phyloP scores from a whole-genome alignment of 2,888 invertebrate genomes.

The Alitta virens region DNA sequence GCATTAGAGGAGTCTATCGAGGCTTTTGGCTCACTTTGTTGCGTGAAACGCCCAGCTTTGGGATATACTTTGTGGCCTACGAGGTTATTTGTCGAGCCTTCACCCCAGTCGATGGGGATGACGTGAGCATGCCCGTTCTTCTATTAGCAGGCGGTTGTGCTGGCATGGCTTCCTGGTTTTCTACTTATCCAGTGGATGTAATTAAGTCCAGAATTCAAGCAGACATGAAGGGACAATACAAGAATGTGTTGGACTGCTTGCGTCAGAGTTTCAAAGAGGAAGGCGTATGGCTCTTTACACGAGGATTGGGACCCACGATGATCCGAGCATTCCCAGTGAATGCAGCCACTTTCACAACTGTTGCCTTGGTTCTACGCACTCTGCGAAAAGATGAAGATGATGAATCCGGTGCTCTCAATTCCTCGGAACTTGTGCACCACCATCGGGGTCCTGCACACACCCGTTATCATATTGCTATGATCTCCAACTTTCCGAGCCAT shows the following conservation, averaged over 20 bases:
- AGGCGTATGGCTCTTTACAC: slow-evolving; percentile 71
- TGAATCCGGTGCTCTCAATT: no score
- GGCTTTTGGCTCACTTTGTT: slow-evolving; percentile 61
- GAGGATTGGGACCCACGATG: slow-evolving; percentile 76
- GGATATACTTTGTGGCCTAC: slow-evolving; percentile 81
- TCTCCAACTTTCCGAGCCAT: no score
- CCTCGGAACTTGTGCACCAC: no score
- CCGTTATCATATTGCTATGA: no score
- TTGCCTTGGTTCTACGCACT: slow-evolving; percentile 7
- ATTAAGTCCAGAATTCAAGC: slow-evolving; percentile 83
- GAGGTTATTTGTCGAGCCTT: slow-evolving; percentile 60
- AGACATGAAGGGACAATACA: slow-evolving; percentile 61
- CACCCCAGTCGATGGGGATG: slow-evolving; percentile 1
- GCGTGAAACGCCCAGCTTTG: slow-evolving; percentile 81
- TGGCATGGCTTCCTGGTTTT: slow-evolving; percentile 81
- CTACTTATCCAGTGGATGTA: slow-evolving; percentile 85
- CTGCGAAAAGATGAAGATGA: not conserved
- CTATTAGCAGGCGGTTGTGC: slow-evolving; percentile 79
- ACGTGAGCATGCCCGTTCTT: slow-evolving; percentile 51
- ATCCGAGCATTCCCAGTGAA: slow-evolving; percentile 89
- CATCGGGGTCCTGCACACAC: no score
- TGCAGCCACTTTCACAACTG: slow-evolving; percentile 74
- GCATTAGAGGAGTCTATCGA: slow-evolving; percentile 61
- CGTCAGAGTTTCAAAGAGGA: slow-evolving; percentile 67
- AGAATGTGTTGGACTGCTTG: slow-evolving; percentile 73